Evolutionary conservation across 92 coral and sea anemone species (phyloP), one percentile per base, ranked within the genome.

Genomic region (Isaurus tuberculatus): DNA sequence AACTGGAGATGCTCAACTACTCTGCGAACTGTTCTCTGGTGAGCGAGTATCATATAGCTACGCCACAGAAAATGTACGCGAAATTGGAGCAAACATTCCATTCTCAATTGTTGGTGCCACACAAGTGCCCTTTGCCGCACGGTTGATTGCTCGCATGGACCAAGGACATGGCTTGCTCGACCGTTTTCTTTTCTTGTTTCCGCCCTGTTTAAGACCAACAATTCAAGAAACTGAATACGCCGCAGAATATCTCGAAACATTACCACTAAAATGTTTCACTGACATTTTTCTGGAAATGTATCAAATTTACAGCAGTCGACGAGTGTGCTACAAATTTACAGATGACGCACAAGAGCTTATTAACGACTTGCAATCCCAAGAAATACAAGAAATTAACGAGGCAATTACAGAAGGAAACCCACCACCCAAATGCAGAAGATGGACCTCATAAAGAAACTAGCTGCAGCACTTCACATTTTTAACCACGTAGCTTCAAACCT

Each of bases 111-210:
- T 85, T 17, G 87, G 89, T 8, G 75, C 83, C 13, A 87, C 89
- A 30, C 87, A 87, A 65, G 79, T 84, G 37, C 87, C 78, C 1
- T 79, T 63, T 84, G 91, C 90, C n/a, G 91, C 89, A 3, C 25
- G 84, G 36, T 81, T 88, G 26, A 80, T 81, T 26, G 31, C 85
- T 26, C 63, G 90, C 66, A 81, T 91, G 78, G 89, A 88, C 78
- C 90, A 91, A 65, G 91, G 91, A 3, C 91, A 84, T 40, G 91
- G 91, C 42, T 51, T 91, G 64, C 87, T 87, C 4, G 87, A 87
- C 79, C 32, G 87, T 40, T 84, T 91, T 65, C 1, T 88, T 46
- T 73, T 88, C 30, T 7, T 86, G 44, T 80, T 85, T 55, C 94
- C 90, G 1, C 68, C 81, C 8, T 88, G 86, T 60, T 86, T 81